Conservation (phyloP, 2,888 invertebrate species). For the Aphodius sticticus region DNA sequence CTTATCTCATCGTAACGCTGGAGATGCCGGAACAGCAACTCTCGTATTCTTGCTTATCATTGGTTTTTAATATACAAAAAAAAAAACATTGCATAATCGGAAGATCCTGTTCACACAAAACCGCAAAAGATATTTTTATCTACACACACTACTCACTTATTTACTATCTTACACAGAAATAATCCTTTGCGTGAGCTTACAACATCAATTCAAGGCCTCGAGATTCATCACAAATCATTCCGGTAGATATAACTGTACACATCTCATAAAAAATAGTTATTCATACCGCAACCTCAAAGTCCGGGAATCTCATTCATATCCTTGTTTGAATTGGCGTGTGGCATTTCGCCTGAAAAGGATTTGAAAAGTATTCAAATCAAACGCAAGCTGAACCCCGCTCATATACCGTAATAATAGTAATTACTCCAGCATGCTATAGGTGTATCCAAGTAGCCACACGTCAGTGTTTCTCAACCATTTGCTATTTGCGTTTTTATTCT, state of each 20-base stretch:
- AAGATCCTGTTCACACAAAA: not conserved
- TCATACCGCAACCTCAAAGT: not conserved
- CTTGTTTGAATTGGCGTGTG: conserved; percentile 4
- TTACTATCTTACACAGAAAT: conserved; percentile 4
- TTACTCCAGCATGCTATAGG: not conserved
- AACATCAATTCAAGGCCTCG: not conserved
- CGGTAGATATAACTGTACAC: not conserved
- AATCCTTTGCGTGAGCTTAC: not conserved
- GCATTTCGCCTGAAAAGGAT: conserved; percentile 4
- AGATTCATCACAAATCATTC: not conserved
- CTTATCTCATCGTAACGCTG: conserved; percentile 15
- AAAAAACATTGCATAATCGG: not conserved
- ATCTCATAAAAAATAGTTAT: not conserved
- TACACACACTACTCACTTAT: not conserved
- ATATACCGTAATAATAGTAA: conserved; percentile 4
- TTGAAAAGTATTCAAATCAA: not conserved
- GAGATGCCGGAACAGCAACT: not conserved
- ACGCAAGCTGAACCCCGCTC: not conserved
- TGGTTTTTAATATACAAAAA: not conserved
- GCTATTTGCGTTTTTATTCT: not conserved
- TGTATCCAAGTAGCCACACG: not conserved
- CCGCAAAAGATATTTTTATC: not conserved
- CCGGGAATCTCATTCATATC: conserved; percentile 4
- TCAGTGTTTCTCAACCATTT: not conserved
- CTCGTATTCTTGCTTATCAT: not conserved